Evolutionary conservation across 2,113 vertebrate genomes (phyloP).

Genomic region (Nymphicus hollandicus): DNA sequence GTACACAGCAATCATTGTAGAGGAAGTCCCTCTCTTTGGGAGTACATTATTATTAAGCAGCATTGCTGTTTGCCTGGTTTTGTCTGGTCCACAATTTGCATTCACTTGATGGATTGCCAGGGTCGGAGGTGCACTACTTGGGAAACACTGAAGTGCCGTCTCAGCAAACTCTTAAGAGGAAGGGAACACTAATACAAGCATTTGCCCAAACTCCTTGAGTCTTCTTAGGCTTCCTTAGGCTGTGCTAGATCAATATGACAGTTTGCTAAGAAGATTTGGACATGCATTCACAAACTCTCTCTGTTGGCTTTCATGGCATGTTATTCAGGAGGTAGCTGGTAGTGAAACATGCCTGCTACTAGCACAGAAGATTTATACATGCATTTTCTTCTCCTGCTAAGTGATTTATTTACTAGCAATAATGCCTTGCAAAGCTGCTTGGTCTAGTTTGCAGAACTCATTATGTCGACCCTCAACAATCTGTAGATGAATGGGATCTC

Average conservation of each 20-base stretch:
- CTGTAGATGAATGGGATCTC: constrained; percentile 11
- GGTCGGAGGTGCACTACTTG: constrained; percentile 82
- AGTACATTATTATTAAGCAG: constrained; percentile 76
- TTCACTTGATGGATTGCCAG: constrained; percentile 82
- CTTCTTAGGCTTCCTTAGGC: constrained; percentile 58
- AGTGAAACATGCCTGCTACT: constrained; percentile 54
- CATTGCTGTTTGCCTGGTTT: constrained; percentile 82
- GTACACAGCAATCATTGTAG: constrained; percentile 78
- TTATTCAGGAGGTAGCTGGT: constrained; percentile 41
- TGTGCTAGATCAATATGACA: constrained; percentile 81
- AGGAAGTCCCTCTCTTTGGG: constrained; percentile 70
- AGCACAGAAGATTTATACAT: constrained; percentile 57
- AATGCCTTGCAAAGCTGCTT: constrained; percentile 55
- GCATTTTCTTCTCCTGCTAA: constrained; percentile 61
- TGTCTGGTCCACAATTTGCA: constrained; percentile 80
- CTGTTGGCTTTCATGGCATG: constrained; percentile 43
- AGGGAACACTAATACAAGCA: constrained; percentile 66
- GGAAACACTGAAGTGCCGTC: constrained; percentile 82
- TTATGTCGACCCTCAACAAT: constrained; percentile 57
- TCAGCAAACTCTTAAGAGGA: constrained; percentile 80
- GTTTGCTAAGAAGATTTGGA: constrained; percentile 71
- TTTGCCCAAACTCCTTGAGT: constrained; percentile 80
- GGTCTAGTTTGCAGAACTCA: constrained; percentile 63
- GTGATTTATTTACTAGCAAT: constrained; percentile 70
- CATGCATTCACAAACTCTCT: constrained; percentile 65